A percentile compares a stretch with the other conserved stretches of the same genome.
Evolutionary conservation across 2,888 invertebrate species (phyloP).

Genomic region (Spilosoma lubricipeda): DNA sequence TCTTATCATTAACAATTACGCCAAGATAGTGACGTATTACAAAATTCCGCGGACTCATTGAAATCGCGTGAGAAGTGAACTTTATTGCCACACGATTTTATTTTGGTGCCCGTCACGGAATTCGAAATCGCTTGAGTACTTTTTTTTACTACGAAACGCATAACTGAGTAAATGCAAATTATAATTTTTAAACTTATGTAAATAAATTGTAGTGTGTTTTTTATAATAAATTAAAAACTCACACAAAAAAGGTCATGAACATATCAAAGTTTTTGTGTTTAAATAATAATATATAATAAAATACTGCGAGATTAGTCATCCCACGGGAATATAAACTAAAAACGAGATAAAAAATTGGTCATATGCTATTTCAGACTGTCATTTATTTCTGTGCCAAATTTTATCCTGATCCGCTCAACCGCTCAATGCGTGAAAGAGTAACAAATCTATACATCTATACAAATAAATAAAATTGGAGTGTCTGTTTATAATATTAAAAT

Average conservation of each 20-base stretch:
- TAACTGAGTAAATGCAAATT: background rate
- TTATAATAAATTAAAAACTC: background rate
- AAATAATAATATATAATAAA: no score
- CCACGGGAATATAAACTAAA: no score
- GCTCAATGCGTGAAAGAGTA: no score
- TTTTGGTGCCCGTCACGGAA: conserved; percentile 28
- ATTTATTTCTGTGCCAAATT: no score
- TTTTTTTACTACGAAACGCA: conserved; percentile 6
- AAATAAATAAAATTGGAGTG: no score
- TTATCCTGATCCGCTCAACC: no score
- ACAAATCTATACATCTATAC: no score
- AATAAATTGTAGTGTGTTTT: background rate
- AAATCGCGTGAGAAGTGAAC: conserved; percentile 51
- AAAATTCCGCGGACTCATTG: conserved; percentile 27
- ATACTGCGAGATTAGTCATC: no score
- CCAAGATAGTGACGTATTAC: conserved; percentile 41
- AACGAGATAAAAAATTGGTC: no score
- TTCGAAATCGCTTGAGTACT: conserved; percentile 29
- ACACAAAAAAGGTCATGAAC: background rate
- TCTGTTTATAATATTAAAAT: no score
- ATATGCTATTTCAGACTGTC: no score
- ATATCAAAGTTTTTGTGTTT: background rate
- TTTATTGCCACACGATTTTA: conserved; percentile 30
- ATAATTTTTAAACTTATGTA: background rate
- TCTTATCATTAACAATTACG: conserved; percentile 44